Evolutionary conservation across 2,113 vertebrate genomes (phyloP), one percentile per base, ranked within the genome.

Genomic region (Phylloscopus trochilus): DNA sequence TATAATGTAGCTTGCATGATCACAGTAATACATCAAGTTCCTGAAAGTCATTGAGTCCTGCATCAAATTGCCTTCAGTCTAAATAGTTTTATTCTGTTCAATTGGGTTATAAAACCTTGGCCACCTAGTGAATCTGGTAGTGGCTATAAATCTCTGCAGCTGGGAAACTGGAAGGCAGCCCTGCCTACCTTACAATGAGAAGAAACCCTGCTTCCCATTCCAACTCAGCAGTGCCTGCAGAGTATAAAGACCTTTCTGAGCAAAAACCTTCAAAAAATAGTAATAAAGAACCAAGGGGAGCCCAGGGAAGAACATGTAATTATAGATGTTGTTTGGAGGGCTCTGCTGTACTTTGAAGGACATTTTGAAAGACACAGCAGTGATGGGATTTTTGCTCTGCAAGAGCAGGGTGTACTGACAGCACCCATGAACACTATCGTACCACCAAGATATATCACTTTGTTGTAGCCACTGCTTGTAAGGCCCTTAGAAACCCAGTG

Each of bases 121-220:
- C 93, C 92, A 96, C 92, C 93, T 94, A 96, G 92, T 94, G 93
- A 95, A 96, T 82, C 89, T 96, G 77, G 92, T 97, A 86, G 83
- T 10, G 55, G 88, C 80, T 92, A 96, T 97, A 96, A 97, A 96
- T 96, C 95, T 97, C 73, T 93, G 90, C 96, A 96, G 83, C 94
- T 95, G 95, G 94, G 93, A 96, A 97, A 90, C 94, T 94, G 92
- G 95, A 94, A 96, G 76, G 93, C 92, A 96, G 93, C 92, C 95
- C 92, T 97, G 76, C 76, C 92, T 95, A 96, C 90, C 94, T 96
- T 94, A 94, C 94, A 97, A 96, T 93, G 94, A 89, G 93, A 83
- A 95, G 93, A 83, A 96, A 95, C 73, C 74, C 89, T 76, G 91
- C 58, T 93, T 93, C 94, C 91, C 89, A 87, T 95, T 96, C 83